Percentiles rank a stretch among this genome's conserved stretches.
phyloP scores from a whole-genome alignment of 2,797 vertebrate genomes.

The Enoplosus armatus region DNA sequence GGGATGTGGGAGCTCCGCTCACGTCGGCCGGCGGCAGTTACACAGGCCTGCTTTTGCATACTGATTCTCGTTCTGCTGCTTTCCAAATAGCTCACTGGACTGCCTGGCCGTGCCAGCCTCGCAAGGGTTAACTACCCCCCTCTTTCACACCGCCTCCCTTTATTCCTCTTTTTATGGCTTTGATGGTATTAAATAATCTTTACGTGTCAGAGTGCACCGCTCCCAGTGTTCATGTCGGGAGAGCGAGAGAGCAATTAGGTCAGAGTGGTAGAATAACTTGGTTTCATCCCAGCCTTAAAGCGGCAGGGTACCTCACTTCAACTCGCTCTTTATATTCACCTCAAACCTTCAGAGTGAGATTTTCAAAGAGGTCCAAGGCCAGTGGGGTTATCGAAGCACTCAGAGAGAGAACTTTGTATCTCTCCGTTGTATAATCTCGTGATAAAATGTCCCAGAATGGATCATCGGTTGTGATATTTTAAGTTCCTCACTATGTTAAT shows the following conservation, averaged over 20 bases:
- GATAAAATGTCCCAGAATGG: conserved; percentile 77
- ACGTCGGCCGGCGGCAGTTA: conserved; percentile 60
- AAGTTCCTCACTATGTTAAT: conserved; percentile 77
- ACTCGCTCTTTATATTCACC: conserved; percentile 71
- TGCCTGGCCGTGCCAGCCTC: conserved; percentile 30
- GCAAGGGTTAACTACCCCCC: conserved; percentile 64
- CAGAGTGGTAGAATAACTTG: conserved; percentile 79
- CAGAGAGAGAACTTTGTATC: conserved; percentile 57
- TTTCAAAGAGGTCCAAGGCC: conserved; percentile 74
- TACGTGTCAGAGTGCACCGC: conserved; percentile 82
- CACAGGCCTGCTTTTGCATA: conserved; percentile 67
- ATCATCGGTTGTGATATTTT: conserved; percentile 79
- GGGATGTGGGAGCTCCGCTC: conserved; percentile 72
- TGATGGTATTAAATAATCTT: conserved; percentile 90
- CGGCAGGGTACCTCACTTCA: conserved; percentile 63
- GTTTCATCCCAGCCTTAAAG: conserved; percentile 80
- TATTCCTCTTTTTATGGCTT: conserved; percentile 81
- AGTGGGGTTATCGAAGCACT: conserved; percentile 69
- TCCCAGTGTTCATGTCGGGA: conserved; percentile 76
- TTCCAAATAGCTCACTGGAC: conserved; percentile 24
- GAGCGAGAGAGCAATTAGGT: conserved; percentile 83
- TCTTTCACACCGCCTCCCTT: conserved; percentile 62
- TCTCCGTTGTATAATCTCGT: conserved; percentile 64
- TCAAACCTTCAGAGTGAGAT: conserved; percentile 62
- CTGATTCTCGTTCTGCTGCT: conserved; percentile 64